phyloP scores from a whole-genome alignment of 2,888 invertebrate species.

The Mantis religiosa region DNA sequence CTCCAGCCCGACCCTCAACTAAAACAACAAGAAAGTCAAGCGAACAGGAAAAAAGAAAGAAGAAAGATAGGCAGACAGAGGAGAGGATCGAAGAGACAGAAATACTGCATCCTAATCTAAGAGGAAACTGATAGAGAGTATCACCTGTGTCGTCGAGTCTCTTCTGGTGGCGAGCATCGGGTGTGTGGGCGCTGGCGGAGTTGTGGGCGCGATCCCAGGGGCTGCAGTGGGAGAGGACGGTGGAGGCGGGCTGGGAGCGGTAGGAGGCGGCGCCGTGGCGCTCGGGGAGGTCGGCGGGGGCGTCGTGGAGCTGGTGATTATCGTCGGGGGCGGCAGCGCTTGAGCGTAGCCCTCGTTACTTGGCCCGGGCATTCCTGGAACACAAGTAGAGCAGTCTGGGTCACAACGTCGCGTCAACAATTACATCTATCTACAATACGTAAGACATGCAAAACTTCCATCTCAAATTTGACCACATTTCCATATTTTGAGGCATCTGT shows the following conservation, averaged over 20 bases:
- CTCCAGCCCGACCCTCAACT: background rate
- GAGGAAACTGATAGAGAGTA: background rate
- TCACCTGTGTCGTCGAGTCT: conserved; percentile 81
- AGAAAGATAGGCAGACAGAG: background rate
- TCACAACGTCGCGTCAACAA: too few species aligned
- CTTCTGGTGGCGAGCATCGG: conserved; percentile 56
- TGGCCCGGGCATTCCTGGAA: background rate
- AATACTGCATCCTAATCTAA: background rate
- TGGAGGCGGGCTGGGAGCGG: background rate
- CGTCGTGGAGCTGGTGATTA: conserved; percentile 77
- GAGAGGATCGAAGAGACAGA: background rate
- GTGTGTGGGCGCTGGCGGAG: conserved; percentile 24
- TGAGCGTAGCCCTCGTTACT: background rate
- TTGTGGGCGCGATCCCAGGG: conserved; percentile 3
- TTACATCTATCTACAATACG: too few species aligned
- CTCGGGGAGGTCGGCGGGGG: conserved; percentile 79
- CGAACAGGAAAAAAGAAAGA: background rate
- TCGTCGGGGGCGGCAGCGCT: conserved; percentile 61
- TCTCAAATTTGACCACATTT: too few species aligned
- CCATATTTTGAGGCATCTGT: too few species aligned
- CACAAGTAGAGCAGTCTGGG: background rate
- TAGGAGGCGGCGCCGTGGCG: conserved; percentile 36
- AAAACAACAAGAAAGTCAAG: background rate
- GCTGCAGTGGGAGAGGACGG: conserved; percentile 22
- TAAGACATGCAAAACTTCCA: too few species aligned